Conservation (phyloP, 1,140 invertebrate genomes). For the Euglossa dilemma region DNA sequence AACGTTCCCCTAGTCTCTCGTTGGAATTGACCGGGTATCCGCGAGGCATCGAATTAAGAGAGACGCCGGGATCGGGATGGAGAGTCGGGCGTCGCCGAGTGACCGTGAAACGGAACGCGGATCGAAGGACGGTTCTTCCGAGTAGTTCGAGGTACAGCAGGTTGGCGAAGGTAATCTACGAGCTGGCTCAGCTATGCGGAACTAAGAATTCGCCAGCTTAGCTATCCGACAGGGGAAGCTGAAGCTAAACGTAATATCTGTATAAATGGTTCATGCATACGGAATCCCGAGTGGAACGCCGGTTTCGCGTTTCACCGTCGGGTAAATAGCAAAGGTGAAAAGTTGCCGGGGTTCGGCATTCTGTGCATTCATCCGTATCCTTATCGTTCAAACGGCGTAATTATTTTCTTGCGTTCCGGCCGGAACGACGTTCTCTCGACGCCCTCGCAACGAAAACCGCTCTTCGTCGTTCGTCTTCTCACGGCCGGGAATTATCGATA, state of each 20-base stretch:
- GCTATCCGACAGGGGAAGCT: conserved; percentile 16
- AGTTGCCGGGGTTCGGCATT: not conserved
- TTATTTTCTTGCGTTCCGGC: conserved; percentile 5
- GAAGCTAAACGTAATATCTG: conserved; percentile 42
- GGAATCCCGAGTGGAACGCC: conserved; percentile 43
- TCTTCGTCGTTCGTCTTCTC: not conserved
- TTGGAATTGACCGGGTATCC: no score
- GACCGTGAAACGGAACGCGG: not conserved
- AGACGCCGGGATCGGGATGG: no score
- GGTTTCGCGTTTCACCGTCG: conserved; percentile 26
- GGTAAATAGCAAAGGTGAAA: conserved; percentile 30
- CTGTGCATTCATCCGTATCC: not conserved
- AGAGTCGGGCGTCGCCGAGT: not conserved
- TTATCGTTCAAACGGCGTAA: conserved; percentile 4
- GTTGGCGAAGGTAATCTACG: conserved; percentile 25
- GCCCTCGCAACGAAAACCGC: no score
- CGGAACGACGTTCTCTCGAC: not conserved
- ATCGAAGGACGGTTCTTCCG: not conserved
- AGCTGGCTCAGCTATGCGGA: conserved; percentile 28
- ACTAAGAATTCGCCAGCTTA: conserved; percentile 31
- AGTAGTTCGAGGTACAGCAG: conserved; percentile 2
- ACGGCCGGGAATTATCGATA: not conserved
- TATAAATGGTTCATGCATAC: conserved; percentile 52
- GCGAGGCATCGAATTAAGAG: no score
- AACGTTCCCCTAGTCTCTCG: no score